Evolutionary conservation across 2,888 invertebrate species (phyloP), one percentile per base, ranked within the genome.

Genomic region (Neocrepidodera transversa): DNA sequence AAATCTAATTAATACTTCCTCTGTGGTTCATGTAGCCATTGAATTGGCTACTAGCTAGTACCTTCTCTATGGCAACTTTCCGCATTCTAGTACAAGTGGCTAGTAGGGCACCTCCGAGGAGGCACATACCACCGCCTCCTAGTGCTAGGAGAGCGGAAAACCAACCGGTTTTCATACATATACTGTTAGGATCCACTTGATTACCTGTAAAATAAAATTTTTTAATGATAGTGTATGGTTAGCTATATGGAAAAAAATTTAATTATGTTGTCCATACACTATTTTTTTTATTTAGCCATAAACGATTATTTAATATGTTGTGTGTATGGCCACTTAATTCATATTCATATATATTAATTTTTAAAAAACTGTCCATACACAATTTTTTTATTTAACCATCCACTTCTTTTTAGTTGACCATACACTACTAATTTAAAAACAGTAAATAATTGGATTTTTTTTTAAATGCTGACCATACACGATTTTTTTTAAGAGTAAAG

Each of bases 51-150:
- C 66, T 67, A 7, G 75, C 65, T 65, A 78, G 68, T 42, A 78
- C 77, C 62, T 83, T 83, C 14, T 85, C 80, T 61, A 79, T 75
- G 61, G 77, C 74, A 51, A 75, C 81, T 65, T 87, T 83, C 63
- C 89, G 83, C 79, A 92, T 85, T 63, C 90, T 86, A 10, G 90
- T 85, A 72, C 92, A 93, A 58, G 92, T 88, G 0, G 89, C 87
- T 66, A 92, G 81, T 17, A 93, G 82, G 0, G 89, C 87, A 6
- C 89, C 89, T 0, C 87, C 84, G 58, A 93, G 80, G 45, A 91
- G 84, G 38, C 90, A 90, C 62, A 92, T 81, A 11, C 76, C 75
- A 5, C 78, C 79, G 38, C 78, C 79, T 4, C 82, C 81, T 14
- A 83, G 73, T 1, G 82, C 83, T 28, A 83, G 69, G 30, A 84